Base-by-base conservation (phyloP, 2,888 invertebrate genomes). In the Sphaerophoria rueppellii region DNA sequence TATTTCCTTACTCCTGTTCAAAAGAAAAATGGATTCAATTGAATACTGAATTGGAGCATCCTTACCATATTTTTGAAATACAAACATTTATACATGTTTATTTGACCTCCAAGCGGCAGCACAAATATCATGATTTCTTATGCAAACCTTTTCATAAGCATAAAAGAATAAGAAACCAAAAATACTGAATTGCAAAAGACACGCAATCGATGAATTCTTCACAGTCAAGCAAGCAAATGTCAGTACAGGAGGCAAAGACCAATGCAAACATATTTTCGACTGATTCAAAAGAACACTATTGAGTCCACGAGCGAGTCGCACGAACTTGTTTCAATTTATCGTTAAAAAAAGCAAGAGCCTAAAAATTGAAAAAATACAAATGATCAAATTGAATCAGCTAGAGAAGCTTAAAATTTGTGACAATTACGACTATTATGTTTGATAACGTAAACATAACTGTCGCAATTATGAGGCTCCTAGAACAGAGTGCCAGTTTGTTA, bases 71-170 rank as follows among this genome's bases (percentile, higher is more conserved):
- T 75, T 75, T 43, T 57, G 67, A 37, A n/a, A 61, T 48, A 48
- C 48, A 14, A 61, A 60, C 35, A 32, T 11, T 34, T 55, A 54
- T 50, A 2, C 5, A 54, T 55, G 34, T 52, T 43, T 9, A 43
- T 43, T 43, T 43, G 43, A 43, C 43, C 43, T 43, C 24, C 57
- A 71, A 76, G 71, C 70, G 58, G 61, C 73, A 61, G 60, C 70
- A 57, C 75, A 65, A 76, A 65, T 65, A 81, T 76, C 70, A 81
- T 65, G 81, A 58, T 70, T 75, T 65, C 52, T 50, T 52, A 37
- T 81, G 76, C 71, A 81, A 76, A 71, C 76, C 57, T 76, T 81
- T 76, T 54, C 70, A 58, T 71, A 71, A 65, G n/a, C n/a, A n/a
- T n/a, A n/a, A n/a, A n/a, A n/a, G n/a, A n/a, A n/a, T 48, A 54